Evolutionary conservation across 2,888 invertebrate species (phyloP), one percentile per base, ranked within the genome.

Genomic region (Lasioglossum lativentre): DNA sequence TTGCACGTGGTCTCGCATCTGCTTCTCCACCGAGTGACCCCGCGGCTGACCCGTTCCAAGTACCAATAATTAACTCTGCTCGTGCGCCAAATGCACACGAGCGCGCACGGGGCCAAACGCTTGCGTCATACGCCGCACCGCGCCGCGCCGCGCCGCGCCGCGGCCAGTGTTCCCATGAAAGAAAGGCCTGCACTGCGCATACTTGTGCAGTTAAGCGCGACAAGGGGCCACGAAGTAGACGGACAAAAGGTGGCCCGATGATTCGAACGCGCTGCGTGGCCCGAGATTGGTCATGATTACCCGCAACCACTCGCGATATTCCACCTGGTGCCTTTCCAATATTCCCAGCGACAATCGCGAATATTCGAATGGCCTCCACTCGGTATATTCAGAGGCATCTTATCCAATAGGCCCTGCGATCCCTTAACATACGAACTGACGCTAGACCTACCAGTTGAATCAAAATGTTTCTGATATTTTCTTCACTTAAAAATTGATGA

Each of bases 61-160:
- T 94, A 94, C 94, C 92, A 94, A 94, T 93, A 94, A 94, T 94
- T 94, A 94, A 93, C 94, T 92, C 91, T 86, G 88, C 91, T 92
- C 90, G 86, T 86, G 86, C 89, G 90, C 91, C 90, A 90, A 90
- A 91, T 87, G 90, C 91, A 86, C 90, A 84, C 91, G 68, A 34
- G 34, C 68, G 86, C 75, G 80, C 74, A 77, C 84, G 80, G 78
- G 84, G 73, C 86, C 80, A 77, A 88, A 76, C 66, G 83, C 84
- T 92, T 90, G 87, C 87, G 91, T 88, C 87, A 88, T 89, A 88
- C 68, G n/a, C 56, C 52, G 52, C n/a, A 8, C 52, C 52, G 52
- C 23, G 34, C 40, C 1, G 34, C 88, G 34, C 34, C 34, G 34
- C 34, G 34, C 34, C 34, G 34, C 34, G 3, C 34, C 34, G 34